phyloP scores from a whole-genome alignment of 2,113 vertebrate genomes.

The Oreamnos americanus region DNA sequence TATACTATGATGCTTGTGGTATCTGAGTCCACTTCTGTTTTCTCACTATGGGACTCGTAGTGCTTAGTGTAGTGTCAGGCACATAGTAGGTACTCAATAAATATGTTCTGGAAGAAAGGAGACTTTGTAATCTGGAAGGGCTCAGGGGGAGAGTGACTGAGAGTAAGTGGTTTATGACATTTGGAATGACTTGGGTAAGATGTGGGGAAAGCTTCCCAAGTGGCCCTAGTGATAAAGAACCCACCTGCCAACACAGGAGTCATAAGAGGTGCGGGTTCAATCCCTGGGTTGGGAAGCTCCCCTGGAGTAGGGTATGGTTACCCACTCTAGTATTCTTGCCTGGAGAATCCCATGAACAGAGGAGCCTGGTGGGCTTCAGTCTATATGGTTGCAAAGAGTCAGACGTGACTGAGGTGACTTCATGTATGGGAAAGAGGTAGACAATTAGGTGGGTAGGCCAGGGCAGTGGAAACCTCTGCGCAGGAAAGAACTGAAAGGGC shows the following conservation, averaged over 20 bases:
- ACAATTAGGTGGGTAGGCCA: neutral
- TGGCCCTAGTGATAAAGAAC: neutral
- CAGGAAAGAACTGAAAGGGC: neutral
- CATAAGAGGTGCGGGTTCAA: neutral
- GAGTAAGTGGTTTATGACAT: neutral
- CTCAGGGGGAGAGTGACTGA: neutral
- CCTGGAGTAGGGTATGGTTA: neutral
- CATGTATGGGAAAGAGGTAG: neutral
- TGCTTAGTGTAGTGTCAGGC: neutral
- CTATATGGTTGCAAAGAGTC: neutral
- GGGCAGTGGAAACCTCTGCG: neutral
- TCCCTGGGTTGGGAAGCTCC: neutral
- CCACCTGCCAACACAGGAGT: neutral
- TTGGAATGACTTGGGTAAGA: neutral
- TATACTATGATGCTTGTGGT: neutral
- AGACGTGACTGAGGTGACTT: neutral
- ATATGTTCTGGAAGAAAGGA: neutral
- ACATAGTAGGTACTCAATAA: neutral
- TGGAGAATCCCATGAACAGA: neutral
- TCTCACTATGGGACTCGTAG: neutral
- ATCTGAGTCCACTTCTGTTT: neutral
- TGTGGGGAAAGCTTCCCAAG: neutral
- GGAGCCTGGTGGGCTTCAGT: neutral
- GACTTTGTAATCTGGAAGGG: neutral
- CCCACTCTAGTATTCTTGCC: neutral